Percentiles rank a stretch among this genome's conserved stretches.
phyloP scores from a whole-genome alignment of 2,888 invertebrate genomes.

The Pyrocoelia pectoralis region DNA sequence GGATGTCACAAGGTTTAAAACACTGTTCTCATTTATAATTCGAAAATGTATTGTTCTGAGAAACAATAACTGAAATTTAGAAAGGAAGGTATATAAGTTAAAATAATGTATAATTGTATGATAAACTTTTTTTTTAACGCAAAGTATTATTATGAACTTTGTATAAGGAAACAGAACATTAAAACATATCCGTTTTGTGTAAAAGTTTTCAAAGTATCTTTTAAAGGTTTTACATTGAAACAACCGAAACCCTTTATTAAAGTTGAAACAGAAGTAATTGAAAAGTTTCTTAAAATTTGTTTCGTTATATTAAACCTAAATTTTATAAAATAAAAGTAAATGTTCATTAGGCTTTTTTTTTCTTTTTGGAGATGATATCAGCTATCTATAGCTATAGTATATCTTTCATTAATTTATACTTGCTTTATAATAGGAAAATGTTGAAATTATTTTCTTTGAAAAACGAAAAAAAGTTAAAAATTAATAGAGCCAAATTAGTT shows the following conservation, averaged over 20 bases:
- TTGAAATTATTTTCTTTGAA: too few relatives aligned
- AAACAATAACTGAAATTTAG: not conserved
- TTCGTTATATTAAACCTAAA: not conserved
- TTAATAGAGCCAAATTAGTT: constrained; percentile 26
- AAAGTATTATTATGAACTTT: not conserved
- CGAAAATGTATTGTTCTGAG: not conserved
- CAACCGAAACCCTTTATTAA: not conserved
- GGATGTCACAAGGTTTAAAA: not conserved
- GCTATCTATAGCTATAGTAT: not conserved
- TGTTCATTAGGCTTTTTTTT: too few relatives aligned
- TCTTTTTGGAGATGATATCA: too few relatives aligned
- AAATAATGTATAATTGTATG: constrained; percentile 4
- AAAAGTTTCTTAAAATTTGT: not conserved
- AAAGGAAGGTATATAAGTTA: not conserved
- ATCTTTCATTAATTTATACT: too few relatives aligned
- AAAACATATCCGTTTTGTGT: constrained; percentile 4
- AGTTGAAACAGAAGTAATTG: constrained; percentile 9
- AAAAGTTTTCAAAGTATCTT: constrained; percentile 2
- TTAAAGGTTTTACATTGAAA: not conserved
- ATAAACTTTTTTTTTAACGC: not conserved
- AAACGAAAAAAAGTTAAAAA: constrained; percentile 23
- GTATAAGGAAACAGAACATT: not conserved
- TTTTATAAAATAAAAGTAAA: too few relatives aligned
- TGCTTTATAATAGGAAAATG: too few relatives aligned
- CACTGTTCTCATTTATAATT: not conserved